Conservation (phyloP, 2,113 vertebrate genomes). For the Oncorhynchus tshawytscha region DNA sequence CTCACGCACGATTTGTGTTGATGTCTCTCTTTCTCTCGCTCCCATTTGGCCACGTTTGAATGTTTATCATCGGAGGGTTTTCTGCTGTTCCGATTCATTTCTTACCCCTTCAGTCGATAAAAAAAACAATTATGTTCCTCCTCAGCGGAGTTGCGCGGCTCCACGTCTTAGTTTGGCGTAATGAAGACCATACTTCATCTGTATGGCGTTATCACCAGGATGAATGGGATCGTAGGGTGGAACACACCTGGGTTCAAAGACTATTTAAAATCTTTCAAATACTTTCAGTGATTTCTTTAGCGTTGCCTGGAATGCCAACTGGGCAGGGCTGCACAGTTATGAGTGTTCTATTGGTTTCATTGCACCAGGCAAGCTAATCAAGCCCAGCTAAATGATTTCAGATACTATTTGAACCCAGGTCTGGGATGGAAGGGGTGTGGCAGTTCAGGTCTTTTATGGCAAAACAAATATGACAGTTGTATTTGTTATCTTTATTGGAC, state of each 20-base stretch:
- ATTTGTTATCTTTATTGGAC: conserved; percentile 67
- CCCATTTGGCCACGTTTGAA: no score
- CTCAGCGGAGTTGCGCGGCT: conserved; percentile 20
- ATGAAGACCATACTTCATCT: conserved; percentile 73
- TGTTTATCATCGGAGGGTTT: no score
- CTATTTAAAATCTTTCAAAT: no score
- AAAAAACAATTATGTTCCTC: conserved; percentile 63
- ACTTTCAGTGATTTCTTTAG: no score
- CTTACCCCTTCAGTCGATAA: conserved; percentile 59
- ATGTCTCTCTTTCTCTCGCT: conserved; percentile 27
- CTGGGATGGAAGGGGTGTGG: conserved; percentile 52
- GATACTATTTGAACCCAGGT: not conserved
- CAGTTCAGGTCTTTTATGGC: conserved; percentile 41
- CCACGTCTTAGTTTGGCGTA: conserved; percentile 38
- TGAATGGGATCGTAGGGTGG: no score
- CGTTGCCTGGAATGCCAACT: no score
- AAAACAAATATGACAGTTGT: conserved; percentile 58
- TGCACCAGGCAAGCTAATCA: no score
- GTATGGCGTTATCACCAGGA: conserved; percentile 50
- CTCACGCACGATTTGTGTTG: conserved; percentile 31
- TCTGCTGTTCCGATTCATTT: conserved; percentile 62
- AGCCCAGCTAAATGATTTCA: no score
- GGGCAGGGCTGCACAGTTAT: no score
- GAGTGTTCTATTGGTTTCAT: no score
- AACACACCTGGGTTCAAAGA: no score